Conservation (phyloP, 2,797 vertebrate species). For the Kryptopterus vitreolus region DNA sequence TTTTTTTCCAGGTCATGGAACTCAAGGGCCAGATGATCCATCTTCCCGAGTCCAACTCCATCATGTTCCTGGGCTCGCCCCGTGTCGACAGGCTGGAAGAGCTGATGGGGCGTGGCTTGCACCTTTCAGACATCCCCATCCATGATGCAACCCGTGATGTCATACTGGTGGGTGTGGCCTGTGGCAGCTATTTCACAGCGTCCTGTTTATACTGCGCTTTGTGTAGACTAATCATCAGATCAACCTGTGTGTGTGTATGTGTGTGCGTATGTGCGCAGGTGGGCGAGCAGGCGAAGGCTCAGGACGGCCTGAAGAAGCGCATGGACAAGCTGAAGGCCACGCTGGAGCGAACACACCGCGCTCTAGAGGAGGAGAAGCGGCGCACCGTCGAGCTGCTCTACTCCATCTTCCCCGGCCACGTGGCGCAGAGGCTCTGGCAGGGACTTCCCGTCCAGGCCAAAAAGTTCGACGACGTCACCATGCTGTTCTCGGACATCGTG, state of each 20-base stretch:
- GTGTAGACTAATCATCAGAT: neutral
- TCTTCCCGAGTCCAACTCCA: conserved; percentile 88
- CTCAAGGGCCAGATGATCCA: conserved; percentile 99
- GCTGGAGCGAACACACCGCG: conserved; percentile 91
- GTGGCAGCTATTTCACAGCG: neutral
- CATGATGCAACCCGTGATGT: conserved; percentile 96
- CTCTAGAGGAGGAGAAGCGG: conserved; percentile 95
- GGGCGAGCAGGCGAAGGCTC: conserved; percentile 95
- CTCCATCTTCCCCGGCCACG: conserved; percentile 96
- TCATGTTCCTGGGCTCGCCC: conserved; percentile 95
- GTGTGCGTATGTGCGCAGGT: conserved; percentile 64
- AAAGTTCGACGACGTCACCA: conserved; percentile 97
- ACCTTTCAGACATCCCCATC: conserved; percentile 96
- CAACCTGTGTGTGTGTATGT: neutral
- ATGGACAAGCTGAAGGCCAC: conserved; percentile 99
- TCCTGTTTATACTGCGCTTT: too few relatives aligned
- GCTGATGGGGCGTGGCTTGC: conserved; percentile 94
- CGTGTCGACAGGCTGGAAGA: conserved; percentile 97
- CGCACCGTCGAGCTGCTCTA: conserved; percentile 96
- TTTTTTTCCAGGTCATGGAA: conserved; percentile 89
- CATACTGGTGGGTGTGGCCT: conserved; percentile 79
- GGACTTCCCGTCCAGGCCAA: conserved; percentile 91
- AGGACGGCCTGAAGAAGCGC: conserved; percentile 95
- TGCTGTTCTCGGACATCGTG: conserved; percentile 99
- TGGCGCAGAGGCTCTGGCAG: conserved; percentile 97